Conservation (phyloP, 2,113 vertebrate species). For the Noturus placidus region DNA sequence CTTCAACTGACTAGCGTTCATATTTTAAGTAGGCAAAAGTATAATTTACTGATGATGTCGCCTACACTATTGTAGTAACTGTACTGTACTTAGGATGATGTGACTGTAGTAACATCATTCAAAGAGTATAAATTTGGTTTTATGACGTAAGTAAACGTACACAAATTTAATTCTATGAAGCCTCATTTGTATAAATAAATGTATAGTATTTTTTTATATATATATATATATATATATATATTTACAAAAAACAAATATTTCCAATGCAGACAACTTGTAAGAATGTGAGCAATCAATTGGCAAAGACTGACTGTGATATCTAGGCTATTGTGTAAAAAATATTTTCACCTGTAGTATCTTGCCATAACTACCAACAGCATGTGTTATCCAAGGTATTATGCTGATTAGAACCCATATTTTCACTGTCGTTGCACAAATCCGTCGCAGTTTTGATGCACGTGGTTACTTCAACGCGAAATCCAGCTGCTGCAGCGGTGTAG, state of each 20-base stretch:
- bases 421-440: neutral
- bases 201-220: neutral
- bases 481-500: conserved; percentile 35
- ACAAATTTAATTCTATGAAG: neutral
- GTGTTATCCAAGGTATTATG: too few relatives aligned
- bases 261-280: neutral
- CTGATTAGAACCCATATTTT: neutral
- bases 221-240: too few relatives aligned
- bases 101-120: neutral
- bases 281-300: neutral
- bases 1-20: neutral
- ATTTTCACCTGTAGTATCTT: neutral
- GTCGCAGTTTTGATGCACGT: neutral
- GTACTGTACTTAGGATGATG: too few relatives aligned
- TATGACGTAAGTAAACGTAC: neutral
- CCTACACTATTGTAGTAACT: neutral
- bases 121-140: neutral
- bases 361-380: neutral
- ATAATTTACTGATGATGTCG: neutral
- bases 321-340: neutral
- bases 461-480: conserved; percentile 9
- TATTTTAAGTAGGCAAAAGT: neutral
- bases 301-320: neutral
- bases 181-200: neutral
- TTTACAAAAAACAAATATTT: too few relatives aligned